Percentiles rank a stretch among this genome's conserved stretches.
Conservation (phyloP, 2,888 invertebrate genomes). For the Cantharis flavilabris region DNA sequence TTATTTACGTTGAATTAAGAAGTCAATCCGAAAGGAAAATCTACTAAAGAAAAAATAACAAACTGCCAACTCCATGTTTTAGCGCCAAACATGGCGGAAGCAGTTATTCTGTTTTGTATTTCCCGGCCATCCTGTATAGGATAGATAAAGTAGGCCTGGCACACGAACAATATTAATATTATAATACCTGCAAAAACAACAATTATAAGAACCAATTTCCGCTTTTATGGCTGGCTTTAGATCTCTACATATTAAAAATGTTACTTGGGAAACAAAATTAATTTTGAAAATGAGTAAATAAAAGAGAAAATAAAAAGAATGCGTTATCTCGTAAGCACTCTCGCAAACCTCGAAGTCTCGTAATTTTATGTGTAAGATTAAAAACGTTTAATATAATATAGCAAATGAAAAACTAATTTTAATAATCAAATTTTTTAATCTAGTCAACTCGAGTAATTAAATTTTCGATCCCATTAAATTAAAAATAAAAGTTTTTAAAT, state of each 20-base stretch:
- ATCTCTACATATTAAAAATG: not conserved
- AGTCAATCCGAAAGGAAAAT: not conserved
- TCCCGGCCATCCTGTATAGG: not conserved
- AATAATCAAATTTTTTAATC: not conserved
- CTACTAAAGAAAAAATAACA: not conserved
- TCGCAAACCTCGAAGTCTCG: not conserved
- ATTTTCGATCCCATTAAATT: not conserved
- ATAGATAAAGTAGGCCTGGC: not conserved
- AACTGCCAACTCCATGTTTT: too few species aligned
- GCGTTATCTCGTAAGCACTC: not conserved
- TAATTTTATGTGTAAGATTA: not conserved
- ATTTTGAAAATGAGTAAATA: not conserved
- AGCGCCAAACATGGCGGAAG: too few species aligned
- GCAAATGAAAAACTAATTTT: not conserved
- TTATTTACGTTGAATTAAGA: not conserved
- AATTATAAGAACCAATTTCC: not conserved
- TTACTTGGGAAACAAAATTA: not conserved
- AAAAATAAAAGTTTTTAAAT: not conserved
- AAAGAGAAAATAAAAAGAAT: not conserved
- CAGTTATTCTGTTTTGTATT: too few species aligned
- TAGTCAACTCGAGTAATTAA: not conserved
- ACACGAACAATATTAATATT: not conserved
- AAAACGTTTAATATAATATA: not conserved
- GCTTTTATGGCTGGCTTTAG: not conserved
- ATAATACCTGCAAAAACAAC: not conserved